These are phyloP conservation scores for Crocodylus rhombifer DNA, from an alignment of 2,797 vertebrate species.

Conservation along the genomic window DNA sequence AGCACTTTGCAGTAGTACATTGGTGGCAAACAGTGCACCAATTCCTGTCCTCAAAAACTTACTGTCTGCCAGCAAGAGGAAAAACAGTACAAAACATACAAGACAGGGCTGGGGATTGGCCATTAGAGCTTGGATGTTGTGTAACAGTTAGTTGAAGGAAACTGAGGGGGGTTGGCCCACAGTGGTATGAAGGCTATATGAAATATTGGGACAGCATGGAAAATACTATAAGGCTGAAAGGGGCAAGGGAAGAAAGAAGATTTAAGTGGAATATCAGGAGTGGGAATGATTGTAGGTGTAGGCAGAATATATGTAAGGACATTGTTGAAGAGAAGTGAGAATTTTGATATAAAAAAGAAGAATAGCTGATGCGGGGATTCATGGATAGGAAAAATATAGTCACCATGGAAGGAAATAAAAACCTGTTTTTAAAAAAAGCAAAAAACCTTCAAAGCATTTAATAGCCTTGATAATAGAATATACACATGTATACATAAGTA, in stretches of 20 bases:
- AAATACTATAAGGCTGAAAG: no score
- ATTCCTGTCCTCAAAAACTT: not conserved
- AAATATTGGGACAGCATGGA: not conserved
- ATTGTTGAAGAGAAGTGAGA: not conserved
- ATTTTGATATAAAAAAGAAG: not conserved
- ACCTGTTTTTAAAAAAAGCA: no score
- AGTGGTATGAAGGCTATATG: not conserved
- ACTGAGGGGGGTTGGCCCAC: not conserved
- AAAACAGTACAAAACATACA: not conserved
- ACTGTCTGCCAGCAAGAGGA: not conserved
- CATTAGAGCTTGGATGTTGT: not conserved
- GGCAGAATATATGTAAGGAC: no score
- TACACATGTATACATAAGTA: no score
- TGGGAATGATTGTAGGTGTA: not conserved
- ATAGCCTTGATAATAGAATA: not conserved
- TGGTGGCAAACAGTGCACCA: not conserved
- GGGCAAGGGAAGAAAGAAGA: not conserved
- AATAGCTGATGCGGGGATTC: not conserved
- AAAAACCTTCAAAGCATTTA: not conserved
- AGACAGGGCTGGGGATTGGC: not conserved
- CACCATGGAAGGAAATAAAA: not conserved
- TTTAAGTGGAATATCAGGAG: not conserved
- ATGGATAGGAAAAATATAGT: not conserved
- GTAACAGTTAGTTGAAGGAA: not conserved
- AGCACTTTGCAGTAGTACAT: not conserved